phyloP scores from a whole-genome alignment of 2,888 invertebrate genomes.

The Tethea ocularis region DNA sequence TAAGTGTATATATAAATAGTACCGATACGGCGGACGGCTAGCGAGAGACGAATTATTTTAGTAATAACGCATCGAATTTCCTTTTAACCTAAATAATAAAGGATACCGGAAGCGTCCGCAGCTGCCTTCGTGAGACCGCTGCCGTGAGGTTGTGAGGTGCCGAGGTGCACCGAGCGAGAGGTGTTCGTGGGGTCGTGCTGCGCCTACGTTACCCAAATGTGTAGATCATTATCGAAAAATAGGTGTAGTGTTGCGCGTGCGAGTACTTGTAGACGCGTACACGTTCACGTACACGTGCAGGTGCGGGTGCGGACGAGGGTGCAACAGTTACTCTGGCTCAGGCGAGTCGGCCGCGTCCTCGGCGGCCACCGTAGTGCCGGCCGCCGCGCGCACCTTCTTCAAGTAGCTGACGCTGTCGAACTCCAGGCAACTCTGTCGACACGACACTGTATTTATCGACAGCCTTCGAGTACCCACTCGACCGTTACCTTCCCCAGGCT shows the following conservation, averaged over 20 bases:
- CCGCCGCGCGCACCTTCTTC: conserved; percentile 73
- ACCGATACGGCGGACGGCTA: conserved; percentile 44
- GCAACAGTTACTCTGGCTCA: conserved; percentile 71
- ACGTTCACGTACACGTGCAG: conserved; percentile 6
- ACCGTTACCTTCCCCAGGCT: background rate
- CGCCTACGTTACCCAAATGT: background rate
- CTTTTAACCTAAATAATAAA: conserved; percentile 15
- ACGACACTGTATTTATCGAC: conserved; percentile 29
- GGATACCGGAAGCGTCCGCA: conserved; percentile 28
- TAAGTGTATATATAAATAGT: conserved; percentile 33
- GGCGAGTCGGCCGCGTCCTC: conserved; percentile 79
- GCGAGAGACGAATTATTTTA: conserved; percentile 14
- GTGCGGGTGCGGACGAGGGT: conserved; percentile 21
- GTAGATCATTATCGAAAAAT: background rate
- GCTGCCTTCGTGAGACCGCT: conserved; percentile 32
- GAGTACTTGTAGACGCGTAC: conserved; percentile 6
- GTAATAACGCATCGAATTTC: conserved; percentile 14
- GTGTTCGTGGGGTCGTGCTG: background rate
- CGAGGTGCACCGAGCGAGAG: conserved; percentile 16
- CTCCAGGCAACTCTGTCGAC: conserved; percentile 79
- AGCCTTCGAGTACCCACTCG: background rate
- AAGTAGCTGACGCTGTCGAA: conserved; percentile 81
- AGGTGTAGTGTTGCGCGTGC: conserved; percentile 20
- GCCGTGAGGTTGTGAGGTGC: conserved; percentile 29
- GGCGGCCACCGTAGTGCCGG: conserved; percentile 65